Base-by-base conservation (phyloP, 2,888 invertebrate genomes). In the Ganaspis brasiliensis region DNA sequence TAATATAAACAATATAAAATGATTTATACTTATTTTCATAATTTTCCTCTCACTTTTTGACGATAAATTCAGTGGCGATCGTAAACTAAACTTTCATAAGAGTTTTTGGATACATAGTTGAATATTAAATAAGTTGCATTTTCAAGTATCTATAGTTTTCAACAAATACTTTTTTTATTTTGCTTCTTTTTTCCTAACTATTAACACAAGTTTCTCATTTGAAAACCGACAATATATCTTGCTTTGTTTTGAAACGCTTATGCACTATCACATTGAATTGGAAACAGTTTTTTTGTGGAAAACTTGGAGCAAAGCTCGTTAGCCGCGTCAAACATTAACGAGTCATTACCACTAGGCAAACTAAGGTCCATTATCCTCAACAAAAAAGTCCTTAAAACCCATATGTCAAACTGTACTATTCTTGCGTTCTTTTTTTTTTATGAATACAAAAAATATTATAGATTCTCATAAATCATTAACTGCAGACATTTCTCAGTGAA, bases 401-500 rank as follows among this genome's bases (percentile, higher is more conserved):
- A 6, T n/a, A n/a, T 49, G n/a, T 49, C 49, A 49, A 49, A n/a
- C 16, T 16, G 2, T n/a, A 52, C 9, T 45, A 14, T 14, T 45
- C 14, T 14, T 45, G 14, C n/a, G n/a, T n/a, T 8, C 2, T 52
- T 63, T 63, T 37, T 37, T 10, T 4, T 4, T 16, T 10, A 19
- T 35, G 35, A 12, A 10, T 37, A 63, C 21, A 6, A 21, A 63
- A 19, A 19, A 19, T 19, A 19, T 12, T 40, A 14, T 19, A 61
- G 37, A 37, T 63, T 19, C 35, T 37, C 61, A 21, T 63, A 63
- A 63, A 63, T 63, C 61, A 40, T 21, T 14, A 1, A n/a, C 57
- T 59, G 14, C 8, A 59, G 31, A 31, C 16, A 59, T 59, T 16
- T 59, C 16, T 59, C n/a, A 14, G 6, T 9, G 4, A n/a, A 59